Evolutionary conservation across 2,797 vertebrate species (phyloP).

Genomic region (Typhlichthys subterraneus): DNA sequence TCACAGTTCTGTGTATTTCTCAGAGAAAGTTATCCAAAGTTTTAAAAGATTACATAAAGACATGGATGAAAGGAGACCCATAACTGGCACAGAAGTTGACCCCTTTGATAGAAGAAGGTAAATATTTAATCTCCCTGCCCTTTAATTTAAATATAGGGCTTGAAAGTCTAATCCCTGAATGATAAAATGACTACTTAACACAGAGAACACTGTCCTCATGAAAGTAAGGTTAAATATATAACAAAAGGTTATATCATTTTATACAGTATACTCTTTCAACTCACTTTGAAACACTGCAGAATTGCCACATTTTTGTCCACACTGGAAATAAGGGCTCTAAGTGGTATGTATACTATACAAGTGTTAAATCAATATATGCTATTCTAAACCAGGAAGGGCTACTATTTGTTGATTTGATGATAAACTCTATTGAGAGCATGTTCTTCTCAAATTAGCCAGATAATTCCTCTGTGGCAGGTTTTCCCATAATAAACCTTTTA

Average conservation of each 20-base stretch:
- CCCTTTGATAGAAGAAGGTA: slow-evolving; percentile 33
- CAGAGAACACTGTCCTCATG: slow-evolving; percentile 8
- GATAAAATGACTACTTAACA: slow-evolving; percentile 29
- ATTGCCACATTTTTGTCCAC: neutral
- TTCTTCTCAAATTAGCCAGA: neutral
- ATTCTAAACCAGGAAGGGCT: neutral
- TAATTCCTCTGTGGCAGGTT: neutral
- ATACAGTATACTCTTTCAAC: slow-evolving; percentile 9
- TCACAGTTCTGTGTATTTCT: neutral
- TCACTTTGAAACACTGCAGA: slow-evolving; percentile 19
- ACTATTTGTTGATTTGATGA: neutral
- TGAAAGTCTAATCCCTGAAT: slow-evolving; percentile 29
- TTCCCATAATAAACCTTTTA: slow-evolving; percentile 12
- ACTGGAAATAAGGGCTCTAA: neutral
- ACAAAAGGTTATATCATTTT: slow-evolving; percentile 4
- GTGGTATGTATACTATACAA: neutral
- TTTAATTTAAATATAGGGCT: slow-evolving; percentile 28
- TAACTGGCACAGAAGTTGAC: slow-evolving; percentile 14
- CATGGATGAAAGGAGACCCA: slow-evolving; percentile 14
- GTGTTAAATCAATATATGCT: neutral
- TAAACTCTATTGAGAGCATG: neutral
- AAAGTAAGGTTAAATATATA: slow-evolving; percentile 21
- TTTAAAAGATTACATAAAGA: slow-evolving; percentile 15
- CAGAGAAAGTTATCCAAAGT: slow-evolving; percentile 16
- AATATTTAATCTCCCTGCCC: slow-evolving; percentile 34